Percentiles rank a stretch among this genome's conserved stretches.
Conservation (phyloP, 2,113 vertebrate genomes). For the Clinocottus analis region DNA sequence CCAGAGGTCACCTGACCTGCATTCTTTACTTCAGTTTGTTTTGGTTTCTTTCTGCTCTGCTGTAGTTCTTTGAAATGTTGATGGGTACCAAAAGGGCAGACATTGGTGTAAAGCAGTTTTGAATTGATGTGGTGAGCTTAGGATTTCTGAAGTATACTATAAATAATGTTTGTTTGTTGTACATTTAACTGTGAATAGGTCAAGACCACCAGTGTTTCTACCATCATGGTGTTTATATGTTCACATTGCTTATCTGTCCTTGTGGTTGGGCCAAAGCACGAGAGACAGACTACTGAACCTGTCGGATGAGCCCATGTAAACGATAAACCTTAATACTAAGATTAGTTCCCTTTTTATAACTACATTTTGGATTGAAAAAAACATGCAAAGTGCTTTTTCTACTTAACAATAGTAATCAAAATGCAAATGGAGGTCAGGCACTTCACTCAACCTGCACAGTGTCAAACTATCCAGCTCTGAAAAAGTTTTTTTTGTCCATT, state of each 20-base stretch:
- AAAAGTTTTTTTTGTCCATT: slow-evolving; percentile 6
- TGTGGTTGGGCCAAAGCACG: not conserved
- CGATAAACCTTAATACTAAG: not conserved
- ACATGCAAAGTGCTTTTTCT: slow-evolving; percentile 11
- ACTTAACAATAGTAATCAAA: slow-evolving; percentile 31
- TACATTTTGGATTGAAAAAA: slow-evolving; percentile 13
- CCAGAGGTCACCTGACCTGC: slow-evolving; percentile 63
- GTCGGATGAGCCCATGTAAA: not conserved
- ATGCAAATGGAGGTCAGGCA: slow-evolving; percentile 49
- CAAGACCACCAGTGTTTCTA: slow-evolving; percentile 35
- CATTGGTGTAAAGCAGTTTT: slow-evolving; percentile 12
- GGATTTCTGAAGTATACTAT: slow-evolving; percentile 13
- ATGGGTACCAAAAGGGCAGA: slow-evolving; percentile 36
- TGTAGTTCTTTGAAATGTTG: slow-evolving; percentile 67
- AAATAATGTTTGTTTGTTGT: slow-evolving; percentile 61
- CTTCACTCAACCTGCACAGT: slow-evolving; percentile 13
- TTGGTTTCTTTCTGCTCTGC: slow-evolving; percentile 49
- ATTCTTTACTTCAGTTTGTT: slow-evolving; percentile 57
- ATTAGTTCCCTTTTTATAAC: not conserved
- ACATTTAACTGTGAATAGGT: slow-evolving; percentile 30
- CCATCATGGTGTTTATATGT: slow-evolving; percentile 28
- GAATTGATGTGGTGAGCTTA: not conserved
- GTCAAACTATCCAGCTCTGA: not conserved
- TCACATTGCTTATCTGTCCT: slow-evolving; percentile 2
- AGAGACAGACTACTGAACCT: too few species aligned